Base-by-base conservation (phyloP, 2,888 invertebrate genomes). In the Leptarthrus brevirostris region DNA sequence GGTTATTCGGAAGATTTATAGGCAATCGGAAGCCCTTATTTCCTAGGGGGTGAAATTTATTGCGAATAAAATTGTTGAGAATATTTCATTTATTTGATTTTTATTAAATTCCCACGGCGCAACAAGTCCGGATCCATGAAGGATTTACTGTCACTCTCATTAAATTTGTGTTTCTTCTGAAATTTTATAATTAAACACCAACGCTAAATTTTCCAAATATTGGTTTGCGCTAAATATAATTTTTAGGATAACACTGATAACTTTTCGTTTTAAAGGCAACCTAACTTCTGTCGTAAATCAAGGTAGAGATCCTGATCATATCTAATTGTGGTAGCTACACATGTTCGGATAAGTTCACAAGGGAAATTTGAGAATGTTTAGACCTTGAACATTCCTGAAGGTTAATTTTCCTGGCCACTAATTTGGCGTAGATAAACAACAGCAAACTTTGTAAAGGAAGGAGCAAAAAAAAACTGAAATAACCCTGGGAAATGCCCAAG, bases 401-500 rank as follows among this genome's bases (percentile, higher is more conserved):
- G 18, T 58, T 58, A 58, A 58, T 58, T 36, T 58, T 18, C 36
- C 58, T 18, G 34, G 20, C 34, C 58, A 58, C 26, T 58, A 58
- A 58, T 58, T 58, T 58, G 34, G 34, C 36, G 18, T 56, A 34
- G 36, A 58, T 58, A 58, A 58, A 58, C 34, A 58, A 58, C 34
- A 4, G 34, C 34, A 58, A 58, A 58, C 34, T 36, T 20, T 36
- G 58, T 20, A 58, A 58, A 58, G 10, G 6, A 4, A 18, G 20
- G 12, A n/a, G 16, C 12, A 10, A 16, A 36, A 36, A 58, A 58
- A 36, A 36, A n/a, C n/a, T 8, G 1, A 58, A 36, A 20, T 18
- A 30, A 16, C 58, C 34, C 36, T 36, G 20, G 36, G 18, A 56
- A 20, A 10, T 58, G 56, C 56, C 56, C 56, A 6, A 3, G 56